Percentiles rank a stretch among this genome's conserved stretches.
phyloP scores from a whole-genome alignment of 2,797 vertebrate genomes.

The Spatula clypeata region DNA sequence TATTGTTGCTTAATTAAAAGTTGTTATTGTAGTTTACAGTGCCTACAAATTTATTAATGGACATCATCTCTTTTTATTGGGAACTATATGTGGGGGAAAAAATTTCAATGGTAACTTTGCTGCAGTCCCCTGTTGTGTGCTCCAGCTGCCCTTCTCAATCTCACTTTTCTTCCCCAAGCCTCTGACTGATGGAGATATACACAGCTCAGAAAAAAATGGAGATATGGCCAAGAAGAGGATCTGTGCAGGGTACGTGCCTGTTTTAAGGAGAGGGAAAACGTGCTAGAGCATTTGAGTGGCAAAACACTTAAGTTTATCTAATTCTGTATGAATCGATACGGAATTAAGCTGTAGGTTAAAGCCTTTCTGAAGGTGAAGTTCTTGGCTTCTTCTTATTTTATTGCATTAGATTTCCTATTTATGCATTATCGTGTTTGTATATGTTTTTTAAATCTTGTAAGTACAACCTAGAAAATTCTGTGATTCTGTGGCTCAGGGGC shows the following conservation, averaged over 20 bases:
- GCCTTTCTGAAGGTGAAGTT: not conserved
- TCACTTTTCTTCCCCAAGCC: slow-evolving; percentile 58
- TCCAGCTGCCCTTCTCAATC: slow-evolving; percentile 43
- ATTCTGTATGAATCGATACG: not conserved
- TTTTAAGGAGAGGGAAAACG: slow-evolving; percentile 28
- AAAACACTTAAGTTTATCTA: not conserved
- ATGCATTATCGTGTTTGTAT: not conserved
- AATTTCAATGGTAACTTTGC: not conserved
- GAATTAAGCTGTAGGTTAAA: not conserved
- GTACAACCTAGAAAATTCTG: too few relatives aligned
- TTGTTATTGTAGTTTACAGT: not conserved
- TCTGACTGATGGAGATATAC: slow-evolving; percentile 54
- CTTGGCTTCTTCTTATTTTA: not conserved
- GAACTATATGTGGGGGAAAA: not conserved
- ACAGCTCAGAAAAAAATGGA: slow-evolving; percentile 50
- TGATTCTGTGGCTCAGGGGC: too few relatives aligned
- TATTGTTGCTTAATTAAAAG: not conserved
- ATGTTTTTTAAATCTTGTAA: not conserved
- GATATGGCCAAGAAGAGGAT: slow-evolving; percentile 58
- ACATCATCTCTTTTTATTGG: not conserved
- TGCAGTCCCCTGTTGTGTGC: not conserved
- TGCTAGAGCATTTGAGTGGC: not conserved
- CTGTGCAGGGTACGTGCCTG: slow-evolving; percentile 28
- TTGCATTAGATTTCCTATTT: not conserved
- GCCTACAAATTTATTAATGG: not conserved